Evolutionary conservation across 37 sponge, comb jelly and placozoan species (phyloP), one percentile per base, ranked within the genome.

Genomic region (Eunapius fragilis): DNA sequence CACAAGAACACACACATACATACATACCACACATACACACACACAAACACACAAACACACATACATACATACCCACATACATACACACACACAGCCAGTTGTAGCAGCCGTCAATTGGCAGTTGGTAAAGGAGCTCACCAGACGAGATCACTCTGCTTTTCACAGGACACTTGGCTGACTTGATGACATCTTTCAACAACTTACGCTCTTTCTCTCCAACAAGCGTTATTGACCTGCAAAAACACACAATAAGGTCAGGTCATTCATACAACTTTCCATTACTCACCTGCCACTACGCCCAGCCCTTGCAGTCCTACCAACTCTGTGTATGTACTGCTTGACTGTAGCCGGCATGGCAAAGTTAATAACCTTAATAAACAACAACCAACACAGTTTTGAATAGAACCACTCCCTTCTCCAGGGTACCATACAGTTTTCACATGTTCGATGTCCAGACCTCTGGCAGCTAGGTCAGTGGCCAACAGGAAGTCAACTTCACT

Each of bases 301-400:
- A 36, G 99, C 99, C 36, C 99, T 37, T 24, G 99, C 99, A 24
- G 99, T 99, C 48, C 99, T 68, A 11, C 99, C 99, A 47, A 99
- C 99, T 30, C 99, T 83, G 76, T 99, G 99, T n/a, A 99, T 95
- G 72, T 99, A 99, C 72, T 92, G 96, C 91, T 99, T 97, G 49
- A 94, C 70, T 25, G 91, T 87, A 9, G 96, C 82, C 25, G 99
- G 99, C 92, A 99, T 97, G 69, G 83, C 88, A 79, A 87, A 95
- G 88, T 99, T 67, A 58, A 58, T 58, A 58, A 58, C 58, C 58
- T 58, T 58, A 58, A 58, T 45, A 11, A 45, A 45, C 47, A 45
- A n/a, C n/a, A 9, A 45, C 47, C 4, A 45, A 45, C 4, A 45
- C 47, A 58, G 7, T 4, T 11, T 58, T 10, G 17, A 17, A 4